Evolutionary conservation across 2,113 vertebrate genomes (phyloP), one percentile per base, ranked within the genome.

Genomic region (Alexandromys fortis): DNA sequence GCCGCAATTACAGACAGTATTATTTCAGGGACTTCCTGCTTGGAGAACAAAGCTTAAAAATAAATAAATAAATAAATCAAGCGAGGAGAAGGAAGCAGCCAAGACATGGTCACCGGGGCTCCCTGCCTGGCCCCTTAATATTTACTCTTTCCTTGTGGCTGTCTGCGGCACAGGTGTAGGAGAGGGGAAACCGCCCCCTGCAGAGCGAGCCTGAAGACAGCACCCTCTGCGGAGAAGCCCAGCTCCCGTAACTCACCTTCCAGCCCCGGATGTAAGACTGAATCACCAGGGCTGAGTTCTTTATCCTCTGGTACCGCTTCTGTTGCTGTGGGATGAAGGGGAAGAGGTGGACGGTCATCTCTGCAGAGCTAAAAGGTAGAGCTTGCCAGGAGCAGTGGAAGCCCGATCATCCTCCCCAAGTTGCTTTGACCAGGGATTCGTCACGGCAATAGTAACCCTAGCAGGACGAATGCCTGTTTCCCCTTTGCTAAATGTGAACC

Each of bases 241-340:
- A 81, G 77, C 52, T n/a, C 67, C 38, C 67, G 58, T 3, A 92
- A 98, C 99, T 93, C 95, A 99, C 99, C 99, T 99, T 99, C 99
- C 99, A 99, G 52, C 99, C 99, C 97, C 99, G 98, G 98, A 99
- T 99, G 95, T 99, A 99, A 1, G 99, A 99, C 98, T 99, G 99
- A 52, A 99, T 98, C 89, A 99, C 96, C 21, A 99, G 96, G 96
- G 99, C 98, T 0, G 99, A 99, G 26, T 98, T 98, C 98, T 99
- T 99, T 95, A 99, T 99, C 98, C 98, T 98, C 96, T 99, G 98
- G 96, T 99, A 99, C 85, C 98, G 99, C 94, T 99, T 99, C 97
- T 99, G 99, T 99, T 99, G 99, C 99, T 99, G 98, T 55, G 75
- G 97, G 96, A 96, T 92, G 95, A 96, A 73, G 96, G 30, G 86